Base-by-base conservation (phyloP, 2,113 vertebrate genomes). In the Sula dactylatra region DNA sequence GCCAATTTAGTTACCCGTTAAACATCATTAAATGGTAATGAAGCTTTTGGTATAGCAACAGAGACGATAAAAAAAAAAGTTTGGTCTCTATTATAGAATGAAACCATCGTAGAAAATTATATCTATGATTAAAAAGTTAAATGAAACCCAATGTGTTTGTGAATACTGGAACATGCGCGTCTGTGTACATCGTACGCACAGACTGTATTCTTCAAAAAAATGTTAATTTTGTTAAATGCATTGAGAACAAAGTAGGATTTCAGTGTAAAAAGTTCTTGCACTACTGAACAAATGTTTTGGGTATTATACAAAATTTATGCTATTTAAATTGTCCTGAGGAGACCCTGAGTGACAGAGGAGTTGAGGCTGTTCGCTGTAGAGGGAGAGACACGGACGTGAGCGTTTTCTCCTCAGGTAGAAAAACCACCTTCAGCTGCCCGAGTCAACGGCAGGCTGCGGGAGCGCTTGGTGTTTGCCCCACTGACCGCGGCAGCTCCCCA, bases 1-100 rank as follows among this genome's bases (percentile, higher is more conserved):
- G 82, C 93, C 80, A 95, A 91, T 97, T 97, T 97, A 97, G 93
- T 92, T 98, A 80, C 89, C 72, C 34, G 2, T 95, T 97, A 97
- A 97, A 97, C 95, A 96, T 81, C 96, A 97, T 97, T 97, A 97
- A 97, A 98, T 96, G 93, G 82, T 96, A 97, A 94, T 94, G 94
- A 97, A 86, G 76, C 72, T 96, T 88, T 47, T 96, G 80, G 90
- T 97, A 92, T 80, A 88, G 82, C 85, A 96, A 88, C 72, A 94
- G 61, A 95, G 80, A 93, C 80, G 34, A n/a, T n/a, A 14, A 80
- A 78, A 62, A 62, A 78, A 74, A 66, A 70, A 72, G 59, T 82
- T 70, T 90, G 32, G 32, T 54, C 44, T 95, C 94, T 78, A 31
- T 58, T 70, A 47, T 47, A 67, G 29, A 80, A 45, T 40, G 21